These are phyloP conservation scores for Linepithema humile DNA, from an alignment of 1,140 invertebrate genomes.

Conservation along the genomic window DNA sequence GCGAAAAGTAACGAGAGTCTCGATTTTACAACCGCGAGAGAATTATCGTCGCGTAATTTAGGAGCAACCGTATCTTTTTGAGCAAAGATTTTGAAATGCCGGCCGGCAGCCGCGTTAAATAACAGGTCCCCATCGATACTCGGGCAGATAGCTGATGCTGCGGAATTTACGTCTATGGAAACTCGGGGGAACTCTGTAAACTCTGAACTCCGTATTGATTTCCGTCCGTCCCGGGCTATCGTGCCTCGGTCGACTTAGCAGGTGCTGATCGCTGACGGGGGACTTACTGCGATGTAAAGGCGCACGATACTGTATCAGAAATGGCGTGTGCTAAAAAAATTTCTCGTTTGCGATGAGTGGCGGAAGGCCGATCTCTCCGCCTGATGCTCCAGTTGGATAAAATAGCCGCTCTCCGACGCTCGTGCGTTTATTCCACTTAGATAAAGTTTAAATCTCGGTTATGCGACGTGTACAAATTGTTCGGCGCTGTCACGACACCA, in stretches of 20 bases:
- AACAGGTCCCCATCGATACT: neutral
- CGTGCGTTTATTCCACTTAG: neutral
- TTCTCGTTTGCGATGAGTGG: neutral
- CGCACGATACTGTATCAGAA: constrained; percentile 12
- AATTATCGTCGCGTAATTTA: neutral
- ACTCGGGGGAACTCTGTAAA: constrained; percentile 21
- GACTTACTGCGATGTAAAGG: neutral
- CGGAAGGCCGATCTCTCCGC: neutral
- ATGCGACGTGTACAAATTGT: neutral
- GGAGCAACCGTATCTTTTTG: too few species aligned
- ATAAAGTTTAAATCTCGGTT: constrained; percentile 18
- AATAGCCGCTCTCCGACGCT: neutral
- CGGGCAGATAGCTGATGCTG: neutral
- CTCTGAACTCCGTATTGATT: constrained; percentile 58
- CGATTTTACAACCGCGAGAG: neutral
- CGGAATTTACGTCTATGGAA: constrained; percentile 36
- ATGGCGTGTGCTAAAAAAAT: neutral
- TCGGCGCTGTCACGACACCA: neutral
- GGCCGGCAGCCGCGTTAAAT: neutral
- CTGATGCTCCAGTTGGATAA: neutral
- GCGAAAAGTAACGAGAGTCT: neutral
- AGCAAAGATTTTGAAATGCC: neutral
- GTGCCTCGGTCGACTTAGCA: constrained; percentile 29
- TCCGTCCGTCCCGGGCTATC: constrained; percentile 9
- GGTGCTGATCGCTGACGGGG: constrained; percentile 40